Base-by-base conservation (phyloP, 2,888 invertebrate species). In the Apamea epomidion region DNA sequence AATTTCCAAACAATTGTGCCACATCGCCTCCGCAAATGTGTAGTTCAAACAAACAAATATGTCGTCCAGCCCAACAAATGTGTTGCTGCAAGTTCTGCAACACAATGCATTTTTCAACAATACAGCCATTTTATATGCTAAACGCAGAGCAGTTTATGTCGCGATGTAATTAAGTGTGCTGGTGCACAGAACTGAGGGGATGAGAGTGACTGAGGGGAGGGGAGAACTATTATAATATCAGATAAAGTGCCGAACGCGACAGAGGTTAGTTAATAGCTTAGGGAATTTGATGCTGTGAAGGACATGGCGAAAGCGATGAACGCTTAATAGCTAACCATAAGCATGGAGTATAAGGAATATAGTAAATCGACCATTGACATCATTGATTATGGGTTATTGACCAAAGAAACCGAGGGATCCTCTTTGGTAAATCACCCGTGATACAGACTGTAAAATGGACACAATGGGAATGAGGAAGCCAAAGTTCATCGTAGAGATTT, bases 221-320 rank as follows among this genome's bases (percentile, higher is more conserved):
- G 42, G 29, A 58, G 25, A 18, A 25, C 21, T 65, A 73, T 65
- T 73, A 73, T 76, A 21, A 60, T 74, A 73, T 73, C 68, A 69
- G 68, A 69, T 73, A 69, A 64, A 75, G 29, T n/a, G 18, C 65
- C 62, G 67, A 71, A 72, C 77, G 65, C 37, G 62, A 81, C 62
- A 72, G 58, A 73, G 75, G 60, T 80, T 83, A 64, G 68, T 75
- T 83, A 85, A 72, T 75, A 75, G 72, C 60, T 75, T 37, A 64
- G 48, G 42, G 21, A 64, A 86, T 86, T 73, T 69, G 37, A 72
- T 68, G n/a, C 58, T 71, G 70, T 62, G 8, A 60, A 60, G 29
- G 18, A 51, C 21, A 82, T 58, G 68, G 29, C 25, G 29, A 60
- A 70, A 21, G 14, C 18, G 16, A 45, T 62, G n/a, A 68, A 42